phyloP scores from a whole-genome alignment of 2,797 vertebrate species.

The Brachyalestes nurse region DNA sequence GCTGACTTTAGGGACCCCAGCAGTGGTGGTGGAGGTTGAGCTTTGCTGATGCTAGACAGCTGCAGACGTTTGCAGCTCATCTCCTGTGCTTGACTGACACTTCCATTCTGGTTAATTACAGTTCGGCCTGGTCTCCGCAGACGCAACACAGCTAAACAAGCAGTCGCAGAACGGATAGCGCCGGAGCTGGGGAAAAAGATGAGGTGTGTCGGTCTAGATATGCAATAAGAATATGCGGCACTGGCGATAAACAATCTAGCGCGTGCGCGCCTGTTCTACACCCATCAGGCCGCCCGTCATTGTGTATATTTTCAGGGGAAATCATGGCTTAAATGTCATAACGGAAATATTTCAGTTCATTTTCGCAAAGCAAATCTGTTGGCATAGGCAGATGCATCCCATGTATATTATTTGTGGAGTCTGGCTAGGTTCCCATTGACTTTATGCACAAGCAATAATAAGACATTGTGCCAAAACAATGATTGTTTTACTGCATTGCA shows the following conservation, averaged over 20 bases:
- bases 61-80: constrained; percentile 31
- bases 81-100: constrained; percentile 54
- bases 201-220: background rate
- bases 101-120: constrained; percentile 60
- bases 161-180: background rate
- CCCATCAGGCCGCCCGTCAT: constrained; percentile 1
- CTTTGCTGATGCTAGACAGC: constrained; percentile 28
- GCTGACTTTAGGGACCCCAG: constrained; percentile 14
- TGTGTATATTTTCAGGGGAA: constrained; percentile 7
- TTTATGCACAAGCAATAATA: background rate
- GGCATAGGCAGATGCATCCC: background rate
- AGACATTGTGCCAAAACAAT: background rate
- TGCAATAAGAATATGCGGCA: constrained; percentile 1
- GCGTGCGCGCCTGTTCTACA: background rate
- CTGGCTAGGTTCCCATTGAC: background rate
- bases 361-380: background rate
- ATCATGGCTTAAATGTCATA: background rate
- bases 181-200: background rate
- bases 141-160: constrained; percentile 16
- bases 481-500: background rate
- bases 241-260: background rate
- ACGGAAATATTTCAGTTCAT: constrained; percentile 4
- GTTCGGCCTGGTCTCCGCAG: constrained; percentile 47
- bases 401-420: background rate
- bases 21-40: constrained; percentile 17